These are phyloP conservation scores for Andrena marginata DNA, from an alignment of 2,888 invertebrate species.

Conservation along the genomic window DNA sequence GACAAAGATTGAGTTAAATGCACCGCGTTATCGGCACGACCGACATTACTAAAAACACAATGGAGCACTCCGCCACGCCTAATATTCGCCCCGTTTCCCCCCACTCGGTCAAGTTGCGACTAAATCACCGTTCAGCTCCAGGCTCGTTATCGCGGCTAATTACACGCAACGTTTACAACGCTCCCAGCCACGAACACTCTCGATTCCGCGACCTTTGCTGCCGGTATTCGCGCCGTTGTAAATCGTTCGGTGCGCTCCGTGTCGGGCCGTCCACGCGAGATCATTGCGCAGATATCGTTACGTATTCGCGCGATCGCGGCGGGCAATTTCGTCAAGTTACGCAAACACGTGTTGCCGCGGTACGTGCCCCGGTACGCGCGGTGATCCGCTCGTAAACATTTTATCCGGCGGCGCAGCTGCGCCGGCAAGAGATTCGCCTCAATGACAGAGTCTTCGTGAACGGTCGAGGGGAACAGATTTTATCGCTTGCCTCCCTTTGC, in stretches of 20 bases:
- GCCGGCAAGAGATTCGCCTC: conserved; percentile 31
- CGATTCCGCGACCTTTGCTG: conserved; percentile 12
- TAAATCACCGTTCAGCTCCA: conserved; percentile 21
- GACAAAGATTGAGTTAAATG: neutral
- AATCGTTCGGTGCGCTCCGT: conserved; percentile 19
- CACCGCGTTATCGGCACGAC: neutral
- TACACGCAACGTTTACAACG: conserved; percentile 37
- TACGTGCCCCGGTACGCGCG: conserved; percentile 28
- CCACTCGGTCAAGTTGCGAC: neutral
- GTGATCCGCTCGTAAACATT: conserved; percentile 54
- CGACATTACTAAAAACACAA: neutral
- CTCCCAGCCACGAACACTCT: neutral
- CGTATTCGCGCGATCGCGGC: conserved; percentile 47
- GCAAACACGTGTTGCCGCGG: conserved; percentile 53
- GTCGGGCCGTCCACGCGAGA: conserved; percentile 33
- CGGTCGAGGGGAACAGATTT: conserved; percentile 35
- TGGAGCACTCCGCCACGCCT: neutral
- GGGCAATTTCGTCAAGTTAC: conserved; percentile 55
- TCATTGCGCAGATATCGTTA: conserved; percentile 55
- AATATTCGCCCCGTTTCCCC: neutral
- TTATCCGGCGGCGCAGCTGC: conserved; percentile 53
- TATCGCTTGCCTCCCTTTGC: conserved; percentile 35
- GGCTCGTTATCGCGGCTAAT: conserved; percentile 24
- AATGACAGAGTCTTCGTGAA: conserved; percentile 35
- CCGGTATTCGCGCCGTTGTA: conserved; percentile 14